Base-by-base conservation (phyloP, 2,888 invertebrate genomes). In the Dasypolia templi region DNA sequence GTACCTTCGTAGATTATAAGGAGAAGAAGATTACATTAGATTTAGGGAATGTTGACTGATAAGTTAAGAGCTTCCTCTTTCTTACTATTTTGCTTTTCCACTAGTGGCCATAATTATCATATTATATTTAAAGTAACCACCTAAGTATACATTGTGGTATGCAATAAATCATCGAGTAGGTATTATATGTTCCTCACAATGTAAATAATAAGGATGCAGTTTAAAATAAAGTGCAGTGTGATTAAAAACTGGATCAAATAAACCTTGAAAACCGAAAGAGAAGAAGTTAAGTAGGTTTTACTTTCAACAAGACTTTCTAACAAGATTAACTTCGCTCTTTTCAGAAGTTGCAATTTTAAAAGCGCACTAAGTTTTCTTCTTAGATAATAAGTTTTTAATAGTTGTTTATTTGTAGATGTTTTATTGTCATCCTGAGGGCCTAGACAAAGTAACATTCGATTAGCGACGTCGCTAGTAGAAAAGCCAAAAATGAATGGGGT, bases 251-350 rank as follows among this genome's bases (percentile, higher is more conserved):
- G 3, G 22, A 3, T 22, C 22, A 58, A 58, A 58, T 29, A 17
- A 19, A 19, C 39, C 22, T 51, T 35, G 26, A 56, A 42, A 56
- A 32, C 14, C 44, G 3, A n/a, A 73, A 62, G n/a, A 32, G n/a
- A 44, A 51, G 12, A 29, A 26, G 17, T 4, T 22, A 35, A 64
- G 19, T 58, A 64, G 56, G 56, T 74, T 42, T 22, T 29, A 29
- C 35, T 62, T 61, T 22, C 19, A 29, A n/a, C n/a, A 2, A 51
- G 14, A 63, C 22, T 63, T 63, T 0, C 44, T 2, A 35, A 17
- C 14, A 44, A 44, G 42, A 53, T 68, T 68, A 7, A 51, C 26
- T 49, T 75, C 22, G 49, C 19, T 62, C 11, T 26, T 55, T 73
- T 42, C 12, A 61, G 26, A 75, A 66, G 5, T 61, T 55, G 22